Conservation (phyloP, 1,140 invertebrate genomes). For the Gonatopus flavifemur region DNA sequence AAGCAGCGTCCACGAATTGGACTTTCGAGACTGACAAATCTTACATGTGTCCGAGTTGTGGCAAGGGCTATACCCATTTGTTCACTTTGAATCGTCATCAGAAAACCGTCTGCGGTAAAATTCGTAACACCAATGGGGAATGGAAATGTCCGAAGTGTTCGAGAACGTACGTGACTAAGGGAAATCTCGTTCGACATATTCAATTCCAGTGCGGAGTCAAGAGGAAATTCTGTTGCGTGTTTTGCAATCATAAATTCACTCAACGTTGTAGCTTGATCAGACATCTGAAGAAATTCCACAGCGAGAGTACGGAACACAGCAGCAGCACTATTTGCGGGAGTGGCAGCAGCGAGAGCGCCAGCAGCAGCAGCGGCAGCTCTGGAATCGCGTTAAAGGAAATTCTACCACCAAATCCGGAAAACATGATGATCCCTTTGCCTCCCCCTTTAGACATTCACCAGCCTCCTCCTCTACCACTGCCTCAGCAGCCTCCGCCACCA, state of each 20-base stretch:
- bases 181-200: conserved; percentile 51
- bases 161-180: conserved; percentile 26
- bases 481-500: no score
- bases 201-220: conserved; percentile 50
- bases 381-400: no score
- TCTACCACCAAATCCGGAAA: no score
- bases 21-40: conserved; percentile 19
- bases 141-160: conserved; percentile 24
- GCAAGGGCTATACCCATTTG: conserved; percentile 15
- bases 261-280: conserved; percentile 28
- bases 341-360: no score
- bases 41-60: conserved; percentile 22
- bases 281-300: conserved; percentile 26
- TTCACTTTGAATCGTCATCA: conserved; percentile 28
- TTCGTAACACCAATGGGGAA: conserved; percentile 12
- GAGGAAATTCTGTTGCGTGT: conserved; percentile 47
- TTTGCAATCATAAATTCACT: conserved; percentile 42
- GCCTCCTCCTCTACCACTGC: no score
- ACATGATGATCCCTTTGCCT: no score
- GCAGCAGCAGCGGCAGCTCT: no score
- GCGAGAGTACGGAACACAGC: conserved; percentile 11
- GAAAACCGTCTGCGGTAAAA: conserved; percentile 23
- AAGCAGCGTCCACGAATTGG: neutral
- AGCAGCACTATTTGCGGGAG: no score
- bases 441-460: no score